Base-by-base conservation (phyloP, 2,113 vertebrate genomes). In the Lucifuga dentata region DNA sequence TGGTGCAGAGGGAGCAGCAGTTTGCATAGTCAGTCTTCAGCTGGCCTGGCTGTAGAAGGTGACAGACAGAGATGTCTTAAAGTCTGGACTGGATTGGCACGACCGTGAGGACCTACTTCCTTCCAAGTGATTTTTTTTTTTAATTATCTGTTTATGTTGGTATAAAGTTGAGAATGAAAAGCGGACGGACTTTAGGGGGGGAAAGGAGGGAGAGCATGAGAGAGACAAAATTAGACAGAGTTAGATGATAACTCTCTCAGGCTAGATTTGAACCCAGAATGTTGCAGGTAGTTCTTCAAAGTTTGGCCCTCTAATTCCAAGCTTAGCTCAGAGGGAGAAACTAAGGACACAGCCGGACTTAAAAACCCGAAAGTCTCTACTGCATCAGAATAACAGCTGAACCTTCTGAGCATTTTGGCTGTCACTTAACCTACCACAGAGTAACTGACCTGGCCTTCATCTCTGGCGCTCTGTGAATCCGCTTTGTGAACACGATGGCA, bases 361-460 rank as follows among this genome's bases (percentile, higher is more conserved):
- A 26, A 58, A 26, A 16, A 40, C 26, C 67, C n/a, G 49, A 70
- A 36, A 19, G 24, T 36, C 5, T 26, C 49, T 17, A n/a, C 68
- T 49, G 17, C 39, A 49, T 58, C 35, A 57, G 57, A 75, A 43
- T 39, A 67, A 36, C 81, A 77, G 78, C 66, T 83, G 73, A 87
- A 55, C 1, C 61, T 44, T 59, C n/a, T 41, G 23, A 60, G 55
- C 41, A 29, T 75, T 76, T 73, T 78, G 78, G 55, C 49, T 8
- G 0, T 5, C n/a, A n/a, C 62, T 67, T 64, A 50, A 69, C 63
- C 59, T n/a, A 72, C 60, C 61, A 9, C 62, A 11, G 78, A 36
- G 66, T 16, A 4, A 24, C 56, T 49, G 49, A 65, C 40, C 43
- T 2, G 48, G 15, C n/a, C 19, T 1, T 11, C 33, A 46, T 74